Evolutionary conservation across 2,888 invertebrate species (phyloP), one percentile per base, ranked within the genome.

Genomic region (Pilophorus perplexus): DNA sequence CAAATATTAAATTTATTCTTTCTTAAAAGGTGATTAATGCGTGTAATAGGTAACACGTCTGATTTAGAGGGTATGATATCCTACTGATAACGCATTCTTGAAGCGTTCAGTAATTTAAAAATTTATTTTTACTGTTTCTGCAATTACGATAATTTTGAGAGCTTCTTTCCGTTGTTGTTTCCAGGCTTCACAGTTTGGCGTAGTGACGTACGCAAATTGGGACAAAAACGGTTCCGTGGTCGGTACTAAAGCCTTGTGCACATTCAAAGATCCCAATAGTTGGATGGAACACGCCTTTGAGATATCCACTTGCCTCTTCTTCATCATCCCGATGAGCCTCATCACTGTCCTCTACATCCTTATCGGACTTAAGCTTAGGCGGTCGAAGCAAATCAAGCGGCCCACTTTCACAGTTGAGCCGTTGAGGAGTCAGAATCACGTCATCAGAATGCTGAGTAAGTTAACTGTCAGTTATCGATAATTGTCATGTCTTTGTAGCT

Each of bases 391-490:
- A 38, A 62, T 72, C 48, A 71, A 71, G 60, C 54, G 71, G 38
- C 70, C 71, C 1, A 66, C 68, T 38, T 22, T 52, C 38, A 62
- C 66, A 44, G 57, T 67, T 12, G 68, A 68, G 6, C 68, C 70
- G 12, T 68, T 69, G 5, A 22, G 70, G 8, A 65, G 68, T 18
- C 70, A 71, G 42, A 72, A 71, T 68, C 85, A 82, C 75, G 89
- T 90, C 71, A 87, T 90, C 72, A 83, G 88, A 75, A 90, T 90
- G 90, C 77, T 90, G 55, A 85, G 90, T 90, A 77, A 86, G 87
- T 52, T 12, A 14, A 14, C 2, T 4, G n/a, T n/a, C n/a, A n/a
- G n/a, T n/a, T n/a, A n/a, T n/a, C n/a, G n/a, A 10, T 50, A 50
- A 8, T 50, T 10, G 14, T 50, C 8, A 42, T 42, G 8, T 42